These are phyloP conservation scores for Piprites chloris DNA, from an alignment of 2,113 vertebrate species.

Conservation along the genomic window DNA sequence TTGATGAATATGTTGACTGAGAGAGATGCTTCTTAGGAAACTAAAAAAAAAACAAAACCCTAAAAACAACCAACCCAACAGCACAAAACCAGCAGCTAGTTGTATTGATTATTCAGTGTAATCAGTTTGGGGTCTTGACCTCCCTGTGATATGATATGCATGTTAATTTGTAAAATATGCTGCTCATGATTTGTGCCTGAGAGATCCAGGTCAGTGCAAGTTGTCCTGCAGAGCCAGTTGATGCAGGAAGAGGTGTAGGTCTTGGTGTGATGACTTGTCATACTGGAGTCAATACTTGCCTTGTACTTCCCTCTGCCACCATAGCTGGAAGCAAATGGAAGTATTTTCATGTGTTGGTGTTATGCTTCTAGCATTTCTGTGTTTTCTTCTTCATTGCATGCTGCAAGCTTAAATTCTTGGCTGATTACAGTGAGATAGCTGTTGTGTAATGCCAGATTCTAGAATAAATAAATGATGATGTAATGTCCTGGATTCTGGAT, in stretches of 20 bases:
- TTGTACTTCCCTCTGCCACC: neutral
- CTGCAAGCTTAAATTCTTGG: neutral
- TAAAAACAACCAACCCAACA: neutral
- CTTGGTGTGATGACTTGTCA: neutral
- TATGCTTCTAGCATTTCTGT: neutral
- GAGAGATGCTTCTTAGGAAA: neutral
- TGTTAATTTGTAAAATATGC: neutral
- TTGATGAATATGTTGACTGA: neutral
- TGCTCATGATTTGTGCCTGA: neutral
- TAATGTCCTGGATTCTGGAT: conserved; percentile 1
- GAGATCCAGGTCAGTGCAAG: neutral
- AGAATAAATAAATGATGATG: conserved; percentile 23
- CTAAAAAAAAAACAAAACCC: neutral
- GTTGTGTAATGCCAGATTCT: conserved; percentile 23
- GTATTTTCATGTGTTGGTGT: conserved; percentile 1
- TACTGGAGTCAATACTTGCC: neutral
- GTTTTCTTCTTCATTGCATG: neutral
- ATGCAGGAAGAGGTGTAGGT: neutral
- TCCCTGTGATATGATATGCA: accelerated
- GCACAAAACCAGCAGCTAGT: neutral
- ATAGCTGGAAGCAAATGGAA: neutral
- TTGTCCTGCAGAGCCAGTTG: neutral
- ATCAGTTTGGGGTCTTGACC: neutral
- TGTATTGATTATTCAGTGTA: neutral
- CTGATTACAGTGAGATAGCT: neutral